Conservation (phyloP, 2,113 vertebrate genomes). For the Odocoileus virginianus region DNA sequence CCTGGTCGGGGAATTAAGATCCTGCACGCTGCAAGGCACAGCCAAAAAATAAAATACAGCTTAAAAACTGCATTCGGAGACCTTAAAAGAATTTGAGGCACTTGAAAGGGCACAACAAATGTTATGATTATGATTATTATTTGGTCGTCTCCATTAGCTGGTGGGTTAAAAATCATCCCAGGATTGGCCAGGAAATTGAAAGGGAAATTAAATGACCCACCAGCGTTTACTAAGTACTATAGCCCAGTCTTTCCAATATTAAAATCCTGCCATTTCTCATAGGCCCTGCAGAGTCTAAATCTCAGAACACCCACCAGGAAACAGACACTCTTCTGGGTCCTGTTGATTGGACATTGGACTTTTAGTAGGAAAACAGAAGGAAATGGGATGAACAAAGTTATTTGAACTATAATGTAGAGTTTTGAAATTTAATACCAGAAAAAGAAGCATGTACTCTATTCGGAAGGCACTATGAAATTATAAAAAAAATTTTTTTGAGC, state of each 20-base stretch:
- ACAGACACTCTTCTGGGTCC: neutral
- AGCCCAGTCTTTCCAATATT: neutral
- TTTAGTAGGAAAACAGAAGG: neutral
- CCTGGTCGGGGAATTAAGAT: neutral
- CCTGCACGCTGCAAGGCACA: accelerated
- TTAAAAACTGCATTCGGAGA: neutral
- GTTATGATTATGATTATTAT: neutral
- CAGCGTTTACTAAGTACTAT: neutral
- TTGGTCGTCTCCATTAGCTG: neutral
- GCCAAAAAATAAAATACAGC: neutral
- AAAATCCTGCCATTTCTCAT: neutral
- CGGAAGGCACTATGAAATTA: neutral
- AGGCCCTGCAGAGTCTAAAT: neutral
- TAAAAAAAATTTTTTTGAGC: neutral
- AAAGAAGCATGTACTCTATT: neutral
- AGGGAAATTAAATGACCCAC: neutral
- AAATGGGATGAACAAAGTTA: neutral
- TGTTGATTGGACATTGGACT: neutral
- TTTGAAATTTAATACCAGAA: neutral
- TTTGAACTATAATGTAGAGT: neutral
- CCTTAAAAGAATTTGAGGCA: neutral
- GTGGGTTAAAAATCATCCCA: neutral
- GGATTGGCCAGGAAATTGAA: neutral
- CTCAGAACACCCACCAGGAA: neutral
- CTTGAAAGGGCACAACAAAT: neutral